These are phyloP conservation scores for Hypomecis atomaria DNA, from an alignment of 2,888 invertebrate species.

Conservation along the genomic window DNA sequence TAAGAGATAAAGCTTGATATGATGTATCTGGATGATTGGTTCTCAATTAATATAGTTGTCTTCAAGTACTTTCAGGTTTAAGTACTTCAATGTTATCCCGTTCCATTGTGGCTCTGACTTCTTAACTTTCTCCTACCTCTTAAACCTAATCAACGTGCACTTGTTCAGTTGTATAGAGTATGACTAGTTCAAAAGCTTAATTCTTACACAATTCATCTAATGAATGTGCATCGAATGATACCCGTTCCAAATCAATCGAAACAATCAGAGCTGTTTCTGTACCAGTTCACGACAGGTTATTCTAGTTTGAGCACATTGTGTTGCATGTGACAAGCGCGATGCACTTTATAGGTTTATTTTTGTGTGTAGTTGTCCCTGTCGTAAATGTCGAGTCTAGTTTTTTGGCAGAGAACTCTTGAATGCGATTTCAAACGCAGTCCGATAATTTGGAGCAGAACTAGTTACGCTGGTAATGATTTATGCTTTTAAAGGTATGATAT, in stretches of 20 bases:
- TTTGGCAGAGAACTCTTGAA: not conserved
- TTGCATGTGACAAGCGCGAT: conserved; percentile 30
- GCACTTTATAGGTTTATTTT: conserved; percentile 7
- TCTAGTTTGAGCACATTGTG: conserved; percentile 33
- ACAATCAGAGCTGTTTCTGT: conserved; percentile 32
- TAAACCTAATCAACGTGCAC: too few relatives aligned
- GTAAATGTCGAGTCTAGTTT: conserved; percentile 8
- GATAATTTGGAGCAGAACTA: not conserved
- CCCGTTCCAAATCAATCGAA: conserved; percentile 31
- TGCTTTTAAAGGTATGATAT: not conserved
- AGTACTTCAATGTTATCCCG: too few relatives aligned
- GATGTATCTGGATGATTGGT: too few relatives aligned
- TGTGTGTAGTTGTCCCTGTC: conserved; percentile 2
- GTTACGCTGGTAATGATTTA: not conserved
- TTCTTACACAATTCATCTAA: not conserved
- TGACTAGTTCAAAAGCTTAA: not conserved
- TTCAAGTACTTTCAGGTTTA: too few relatives aligned
- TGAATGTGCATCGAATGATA: conserved; percentile 39
- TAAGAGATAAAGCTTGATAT: conserved; percentile 18
- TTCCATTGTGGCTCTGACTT: too few relatives aligned
- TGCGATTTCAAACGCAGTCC: not conserved
- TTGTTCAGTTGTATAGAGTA: too few relatives aligned
- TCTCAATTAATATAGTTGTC: too few relatives aligned
- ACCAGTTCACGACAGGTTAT: conserved; percentile 40
- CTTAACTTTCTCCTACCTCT: too few relatives aligned